These are phyloP conservation scores for Protophormia terraenovae DNA, from an alignment of 2,888 invertebrate genomes.

Conservation along the genomic window DNA sequence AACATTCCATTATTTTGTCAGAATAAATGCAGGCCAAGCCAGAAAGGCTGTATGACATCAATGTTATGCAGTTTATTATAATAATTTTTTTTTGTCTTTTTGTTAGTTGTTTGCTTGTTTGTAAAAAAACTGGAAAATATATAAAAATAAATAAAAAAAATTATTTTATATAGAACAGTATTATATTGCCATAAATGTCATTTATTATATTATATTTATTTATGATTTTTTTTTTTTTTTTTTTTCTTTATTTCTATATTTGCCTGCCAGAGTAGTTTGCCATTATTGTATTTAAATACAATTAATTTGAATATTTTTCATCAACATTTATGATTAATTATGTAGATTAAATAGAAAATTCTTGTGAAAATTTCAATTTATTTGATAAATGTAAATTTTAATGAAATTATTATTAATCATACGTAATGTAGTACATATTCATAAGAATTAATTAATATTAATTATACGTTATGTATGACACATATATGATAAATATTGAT, in stretches of 20 bases:
- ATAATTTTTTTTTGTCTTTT: too few relatives aligned
- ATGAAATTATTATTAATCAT: conserved; percentile 1
- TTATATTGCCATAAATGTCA: conserved; percentile 51
- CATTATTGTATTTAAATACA: neutral
- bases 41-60: conserved; percentile 40
- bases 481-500: neutral
- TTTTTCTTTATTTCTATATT: neutral
- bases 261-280: neutral
- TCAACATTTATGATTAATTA: neutral
- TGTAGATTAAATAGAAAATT: neutral
- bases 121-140: conserved; percentile 2
- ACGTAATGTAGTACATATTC: neutral
- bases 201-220: conserved; percentile 45
- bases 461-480: neutral
- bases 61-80: conserved; percentile 18
- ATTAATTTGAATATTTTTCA: neutral
- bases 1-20: conserved; percentile 52
- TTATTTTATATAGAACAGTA: conserved; percentile 43
- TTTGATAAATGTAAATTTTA: neutral
- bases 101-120: too few relatives aligned
- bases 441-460: conserved; percentile 15
- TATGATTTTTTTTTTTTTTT: neutral
- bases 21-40: conserved; percentile 38
- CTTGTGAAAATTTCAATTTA: neutral
- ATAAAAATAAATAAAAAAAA: conserved; percentile 5